Evolutionary conservation across 1,140 invertebrate genomes (phyloP), one percentile per base, ranked within the genome.

Genomic region (Drosophila virilis): DNA sequence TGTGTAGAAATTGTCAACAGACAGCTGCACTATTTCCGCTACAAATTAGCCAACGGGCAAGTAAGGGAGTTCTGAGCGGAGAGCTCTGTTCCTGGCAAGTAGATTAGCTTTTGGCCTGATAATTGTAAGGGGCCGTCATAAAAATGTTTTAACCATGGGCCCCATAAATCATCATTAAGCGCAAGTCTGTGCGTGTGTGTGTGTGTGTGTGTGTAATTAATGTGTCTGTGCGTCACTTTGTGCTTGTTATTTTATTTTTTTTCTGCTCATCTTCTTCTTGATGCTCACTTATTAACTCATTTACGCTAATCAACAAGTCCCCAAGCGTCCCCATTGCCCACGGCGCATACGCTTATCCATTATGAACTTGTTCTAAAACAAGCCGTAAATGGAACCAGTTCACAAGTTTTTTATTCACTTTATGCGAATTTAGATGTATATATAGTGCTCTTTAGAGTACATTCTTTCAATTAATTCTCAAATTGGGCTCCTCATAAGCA

Each of bases 121-220:
- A 76, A 76, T 79, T 83, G 76, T 64, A 52, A 65, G 51, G 57
- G 67, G 64, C 48, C 50, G 75, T 88, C 79, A 77, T 82, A 88
- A 86, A 86, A 88, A 88, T 86, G 82, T 79, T 86, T 70, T 75
- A 82, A 71, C 79, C 76, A 67, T 79, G 72, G 70, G 70, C 60
- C 64, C 67, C 83, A 88, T 88, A 83, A 88, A 88, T 88, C 84
- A 88, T 88, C 86, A 89, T 88, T 88, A 83, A 77, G 80, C 72
- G 46, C 68, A 83, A 86, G 79, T 46, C n/a, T 62, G 43, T 48
- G 17, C 72, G 17, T 65, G 59, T 71, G 8, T 59, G n/a, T 57
- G 38, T 60, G 60, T 38, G 28, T 46, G 38, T 55, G 50, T 50
- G 65, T 48, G 61, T 85, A 85, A 85, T 85, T 85, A 85, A 82